Base-by-base conservation (phyloP, 1,140 invertebrate species). In the Thrips palmi region DNA sequence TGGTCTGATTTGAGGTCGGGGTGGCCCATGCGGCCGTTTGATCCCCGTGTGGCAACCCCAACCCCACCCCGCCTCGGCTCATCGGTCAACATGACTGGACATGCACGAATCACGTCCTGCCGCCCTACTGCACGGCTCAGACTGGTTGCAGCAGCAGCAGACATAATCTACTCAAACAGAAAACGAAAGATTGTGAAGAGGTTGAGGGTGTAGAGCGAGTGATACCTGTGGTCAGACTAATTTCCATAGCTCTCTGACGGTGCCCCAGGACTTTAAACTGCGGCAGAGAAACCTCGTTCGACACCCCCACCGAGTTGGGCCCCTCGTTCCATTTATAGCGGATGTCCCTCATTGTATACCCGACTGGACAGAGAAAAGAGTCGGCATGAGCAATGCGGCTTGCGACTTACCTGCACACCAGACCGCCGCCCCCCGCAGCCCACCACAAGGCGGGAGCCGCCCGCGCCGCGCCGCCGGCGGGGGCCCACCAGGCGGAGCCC, bases 281-380 rank as follows among this genome's bases (percentile, higher is more conserved):
- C 52, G 87, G 87, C 54, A 92, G 71, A 49, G 84, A 86, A 54
- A 93, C 84, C 61, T 89, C 84, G 62, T 76, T 78, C 57, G 83
- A 83, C 45, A 92, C 81, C 52, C 83, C 82, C 52, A 92, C 85
- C 51, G 85, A 87, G 63, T 81, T 78, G 55, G 81, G 77, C 44
- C 84, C 83, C 59, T 85, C 82, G 63, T 86, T 84, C 86, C 86
- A 91, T 63, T 84, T 86, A 73, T 91, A 89, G 51, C 81, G 74
- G 65, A 93, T 92, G 71, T 93, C 87, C 64, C 81, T 71, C 85
- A 89, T 92, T 57, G 86, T 89, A 72, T 91, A 91, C 66, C 87
- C 87, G 73, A 91, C 87, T 92, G 74, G 62, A 69, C 55, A 56
- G 65, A 72, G 58, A 70, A 59, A 34, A 17, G 22, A n/a, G n/a